phyloP scores from a whole-genome alignment of 2,113 vertebrate genomes.

The Paradoxurus hermaphroditus region DNA sequence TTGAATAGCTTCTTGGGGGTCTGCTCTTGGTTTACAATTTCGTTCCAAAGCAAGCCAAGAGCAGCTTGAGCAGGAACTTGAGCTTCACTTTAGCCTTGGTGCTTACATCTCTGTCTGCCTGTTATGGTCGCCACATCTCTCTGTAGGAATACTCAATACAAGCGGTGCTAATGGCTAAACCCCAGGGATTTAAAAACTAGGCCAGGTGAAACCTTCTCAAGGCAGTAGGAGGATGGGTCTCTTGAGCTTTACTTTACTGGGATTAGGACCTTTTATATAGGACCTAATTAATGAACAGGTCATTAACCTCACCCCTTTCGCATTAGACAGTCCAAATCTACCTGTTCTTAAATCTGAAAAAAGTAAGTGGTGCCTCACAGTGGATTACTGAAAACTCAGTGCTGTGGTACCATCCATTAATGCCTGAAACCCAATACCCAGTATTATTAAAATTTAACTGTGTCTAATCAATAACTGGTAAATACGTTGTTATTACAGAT shows the following conservation, averaged over 20 bases:
- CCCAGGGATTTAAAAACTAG: neutral
- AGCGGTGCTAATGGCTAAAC: neutral
- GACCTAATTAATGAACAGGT: neutral
- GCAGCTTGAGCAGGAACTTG: neutral
- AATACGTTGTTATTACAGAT: neutral
- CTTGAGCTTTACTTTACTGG: neutral
- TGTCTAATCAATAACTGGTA: neutral
- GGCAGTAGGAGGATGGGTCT: neutral
- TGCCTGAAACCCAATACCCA: neutral
- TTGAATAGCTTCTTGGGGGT: neutral
- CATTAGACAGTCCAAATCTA: neutral
- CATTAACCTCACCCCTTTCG: neutral
- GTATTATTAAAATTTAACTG: neutral
- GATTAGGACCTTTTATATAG: neutral
- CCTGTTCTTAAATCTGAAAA: neutral
- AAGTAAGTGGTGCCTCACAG: neutral
- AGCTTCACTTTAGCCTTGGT: neutral
- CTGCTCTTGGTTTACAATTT: neutral
- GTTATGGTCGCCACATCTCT: neutral
- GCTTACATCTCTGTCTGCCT: neutral
- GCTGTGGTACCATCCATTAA: neutral
- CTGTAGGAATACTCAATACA: neutral
- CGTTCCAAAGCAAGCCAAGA: neutral
- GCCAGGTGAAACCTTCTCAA: neutral
- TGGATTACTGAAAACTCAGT: neutral